These are phyloP conservation scores for Pristionchus pacificus DNA, from an alignment of 1,140 invertebrate genomes.

Conservation along the genomic window DNA sequence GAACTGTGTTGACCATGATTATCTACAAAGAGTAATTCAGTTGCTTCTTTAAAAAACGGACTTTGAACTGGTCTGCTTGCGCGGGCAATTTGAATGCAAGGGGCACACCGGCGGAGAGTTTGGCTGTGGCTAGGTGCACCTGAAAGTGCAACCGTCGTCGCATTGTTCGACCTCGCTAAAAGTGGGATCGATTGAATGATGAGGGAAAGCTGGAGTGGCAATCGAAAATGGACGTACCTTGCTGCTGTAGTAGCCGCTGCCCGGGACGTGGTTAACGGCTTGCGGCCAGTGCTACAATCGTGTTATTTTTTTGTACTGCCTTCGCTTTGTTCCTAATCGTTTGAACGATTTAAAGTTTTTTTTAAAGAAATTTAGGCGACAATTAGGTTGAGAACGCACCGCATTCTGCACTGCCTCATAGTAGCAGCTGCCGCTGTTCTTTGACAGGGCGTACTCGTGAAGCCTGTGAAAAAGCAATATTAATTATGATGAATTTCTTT, in stretches of 20 bases:
- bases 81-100: slow-evolving; percentile 80
- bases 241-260: slow-evolving; percentile 86
- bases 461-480: too few species aligned
- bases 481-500: too few species aligned
- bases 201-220: neutral
- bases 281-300: slow-evolving; percentile 2
- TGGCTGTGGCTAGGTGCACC: slow-evolving; percentile 72
- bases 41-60: too few species aligned
- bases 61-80: slow-evolving; percentile 68
- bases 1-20: too few species aligned
- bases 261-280: slow-evolving; percentile 85
- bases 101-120: slow-evolving; percentile 72
- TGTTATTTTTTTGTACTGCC: too few species aligned
- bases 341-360: too few species aligned
- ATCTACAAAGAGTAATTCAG: too few species aligned
- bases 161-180: too few species aligned
- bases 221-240: slow-evolving; percentile 68
- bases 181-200: too few species aligned
- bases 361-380: too few species aligned
- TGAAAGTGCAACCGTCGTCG: slow-evolving; percentile 12
- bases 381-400: neutral
- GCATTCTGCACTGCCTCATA: neutral
- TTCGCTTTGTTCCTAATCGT: too few species aligned
- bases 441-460: slow-evolving; percentile 3
- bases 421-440: too few species aligned